Evolutionary conservation across 2,888 invertebrate species (phyloP).

Genomic region (Morpho helenor): DNA sequence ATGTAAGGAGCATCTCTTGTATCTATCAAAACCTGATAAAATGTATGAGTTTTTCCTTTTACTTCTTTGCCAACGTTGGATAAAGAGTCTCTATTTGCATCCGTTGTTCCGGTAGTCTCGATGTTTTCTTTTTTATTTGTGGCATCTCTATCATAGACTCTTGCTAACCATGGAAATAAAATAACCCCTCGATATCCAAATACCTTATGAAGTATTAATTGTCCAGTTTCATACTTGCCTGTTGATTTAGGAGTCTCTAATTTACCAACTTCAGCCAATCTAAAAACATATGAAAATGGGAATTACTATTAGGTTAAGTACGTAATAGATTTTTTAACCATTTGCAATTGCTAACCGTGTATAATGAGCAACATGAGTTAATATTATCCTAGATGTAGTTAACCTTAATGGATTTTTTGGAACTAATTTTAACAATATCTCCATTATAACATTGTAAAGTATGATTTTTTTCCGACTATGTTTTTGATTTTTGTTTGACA

Average conservation of each 20-base stretch:
- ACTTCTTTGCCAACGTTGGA: slow-evolving; percentile 88
- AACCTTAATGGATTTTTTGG: slow-evolving; percentile 56
- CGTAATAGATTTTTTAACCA: slow-evolving; percentile 36
- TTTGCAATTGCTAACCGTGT: slow-evolving; percentile 51
- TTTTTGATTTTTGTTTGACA: slow-evolving; percentile 57
- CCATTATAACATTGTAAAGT: slow-evolving; percentile 74
- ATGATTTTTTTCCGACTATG: slow-evolving; percentile 46
- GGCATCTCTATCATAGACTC: slow-evolving; percentile 95
- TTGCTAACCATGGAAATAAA: slow-evolving; percentile 97
- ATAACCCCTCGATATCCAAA: slow-evolving; percentile 99
- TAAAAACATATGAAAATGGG: slow-evolving; percentile 46
- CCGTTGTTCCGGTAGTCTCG: slow-evolving; percentile 45
- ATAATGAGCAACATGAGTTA: slow-evolving; percentile 66
- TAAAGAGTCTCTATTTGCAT: slow-evolving; percentile 54
- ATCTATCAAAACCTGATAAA: slow-evolving; percentile 98
- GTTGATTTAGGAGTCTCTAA: slow-evolving; percentile 91
- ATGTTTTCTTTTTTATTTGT: slow-evolving; percentile 82
- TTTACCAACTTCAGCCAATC: slow-evolving; percentile 96
- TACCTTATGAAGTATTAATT: slow-evolving; percentile 96
- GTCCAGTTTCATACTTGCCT: slow-evolving; percentile 97
- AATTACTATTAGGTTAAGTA: slow-evolving; percentile 51
- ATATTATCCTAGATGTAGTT: slow-evolving; percentile 57
- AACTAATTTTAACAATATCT: slow-evolving; percentile 70
- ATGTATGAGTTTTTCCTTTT: slow-evolving; percentile 94
- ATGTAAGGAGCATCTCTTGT: slow-evolving; percentile 97